Percentiles rank a stretch among this genome's conserved stretches.
Evolutionary conservation across 2,888 invertebrate species (phyloP).

Genomic region (Eristalis intricaria): DNA sequence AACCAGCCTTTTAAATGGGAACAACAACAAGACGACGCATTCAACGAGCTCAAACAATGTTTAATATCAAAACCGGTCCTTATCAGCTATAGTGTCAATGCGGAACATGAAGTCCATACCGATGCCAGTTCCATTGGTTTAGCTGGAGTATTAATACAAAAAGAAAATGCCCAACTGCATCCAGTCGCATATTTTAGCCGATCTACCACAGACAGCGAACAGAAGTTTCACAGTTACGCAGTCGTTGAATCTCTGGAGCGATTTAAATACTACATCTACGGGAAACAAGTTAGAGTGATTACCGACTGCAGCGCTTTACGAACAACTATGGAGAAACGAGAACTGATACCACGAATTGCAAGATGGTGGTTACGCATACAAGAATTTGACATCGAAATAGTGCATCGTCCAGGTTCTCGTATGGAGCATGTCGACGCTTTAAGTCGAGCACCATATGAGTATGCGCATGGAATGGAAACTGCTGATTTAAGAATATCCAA

Average conservation of each 20-base stretch:
- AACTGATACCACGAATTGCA: conserved; percentile 62
- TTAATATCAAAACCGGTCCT: not conserved
- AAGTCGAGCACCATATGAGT: conserved; percentile 29
- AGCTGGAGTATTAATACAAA: conserved; percentile 45
- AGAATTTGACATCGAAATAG: conserved; percentile 64
- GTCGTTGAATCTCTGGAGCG: conserved; percentile 61
- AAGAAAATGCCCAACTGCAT: not conserved
- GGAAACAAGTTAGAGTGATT: conserved; percentile 42
- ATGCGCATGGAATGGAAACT: conserved; percentile 21
- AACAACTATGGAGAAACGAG: conserved; percentile 40
- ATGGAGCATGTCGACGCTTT: conserved; percentile 57
- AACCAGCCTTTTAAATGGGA: conserved; percentile 7
- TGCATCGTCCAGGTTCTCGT: conserved; percentile 51
- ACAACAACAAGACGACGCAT: not conserved
- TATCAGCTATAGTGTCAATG: not conserved
- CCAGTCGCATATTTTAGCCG: conserved; percentile 38
- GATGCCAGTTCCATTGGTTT: conserved; percentile 25
- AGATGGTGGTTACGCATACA: conserved; percentile 70
- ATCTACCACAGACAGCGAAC: conserved; percentile 29
- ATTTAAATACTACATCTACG: conserved; percentile 68
- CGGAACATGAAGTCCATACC: conserved; percentile 15
- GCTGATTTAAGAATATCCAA: conserved; percentile 3
- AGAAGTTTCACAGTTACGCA: conserved; percentile 30
- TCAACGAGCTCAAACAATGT: not conserved
- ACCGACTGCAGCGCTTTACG: conserved; percentile 53